phyloP scores from a whole-genome alignment of 2,113 vertebrate genomes.

The Brachionichthys hirsutus region DNA sequence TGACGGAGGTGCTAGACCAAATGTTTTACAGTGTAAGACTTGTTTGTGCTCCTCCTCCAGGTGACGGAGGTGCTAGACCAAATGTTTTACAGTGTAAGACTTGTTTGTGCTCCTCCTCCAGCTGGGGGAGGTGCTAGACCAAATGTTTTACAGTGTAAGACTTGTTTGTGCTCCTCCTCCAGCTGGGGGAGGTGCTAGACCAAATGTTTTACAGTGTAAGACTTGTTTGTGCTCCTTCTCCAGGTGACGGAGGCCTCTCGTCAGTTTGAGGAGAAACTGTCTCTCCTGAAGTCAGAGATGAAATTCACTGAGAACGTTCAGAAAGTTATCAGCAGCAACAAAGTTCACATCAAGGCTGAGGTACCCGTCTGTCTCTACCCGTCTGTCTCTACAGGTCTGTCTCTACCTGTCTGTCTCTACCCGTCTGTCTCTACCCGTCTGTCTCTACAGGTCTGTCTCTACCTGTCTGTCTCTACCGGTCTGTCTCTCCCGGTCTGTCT shows the following conservation, averaged over 20 bases:
- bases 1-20: background rate
- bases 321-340: conserved; percentile 21
- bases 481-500: background rate
- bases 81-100: too few relatives aligned
- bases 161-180: background rate
- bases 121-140: background rate
- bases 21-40: too few relatives aligned
- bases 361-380: conserved; percentile 20
- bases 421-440: background rate
- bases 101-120: background rate
- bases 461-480: background rate
- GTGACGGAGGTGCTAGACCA: background rate
- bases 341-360: conserved; percentile 45
- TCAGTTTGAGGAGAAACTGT: conserved; percentile 43
- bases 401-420: background rate
- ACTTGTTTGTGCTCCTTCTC: background rate
- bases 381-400: conserved; percentile 3
- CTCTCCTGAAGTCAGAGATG: conserved; percentile 34
- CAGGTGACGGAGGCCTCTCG: conserved; percentile 36
- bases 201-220: too few relatives aligned
- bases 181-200: background rate
- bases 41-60: background rate
- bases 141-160: too few relatives aligned
- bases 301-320: conserved; percentile 33
- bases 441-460: background rate